Percentiles rank a stretch among this genome's conserved stretches.
phyloP scores from a whole-genome alignment of 2,888 invertebrate genomes.

The Eudemis profundana region DNA sequence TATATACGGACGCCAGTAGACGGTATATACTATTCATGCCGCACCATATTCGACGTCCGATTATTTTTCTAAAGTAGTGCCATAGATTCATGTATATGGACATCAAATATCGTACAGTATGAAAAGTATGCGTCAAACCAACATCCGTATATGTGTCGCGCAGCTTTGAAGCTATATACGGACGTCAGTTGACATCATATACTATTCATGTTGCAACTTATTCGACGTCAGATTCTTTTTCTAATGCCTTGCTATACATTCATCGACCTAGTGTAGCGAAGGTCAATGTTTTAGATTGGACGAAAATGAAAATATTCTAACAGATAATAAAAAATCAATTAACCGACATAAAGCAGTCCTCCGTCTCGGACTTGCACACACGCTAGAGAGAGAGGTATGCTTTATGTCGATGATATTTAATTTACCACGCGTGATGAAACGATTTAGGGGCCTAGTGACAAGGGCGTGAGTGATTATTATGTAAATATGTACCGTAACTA shows the following conservation, averaged over 20 bases:
- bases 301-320: no score
- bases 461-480: neutral
- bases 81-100: no score
- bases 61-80: neutral
- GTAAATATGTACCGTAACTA: neutral
- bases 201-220: slow-evolving; percentile 2
- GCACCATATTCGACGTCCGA: slow-evolving; percentile 15
- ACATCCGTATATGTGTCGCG: neutral
- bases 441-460: slow-evolving; percentile 3
- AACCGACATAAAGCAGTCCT: no score
- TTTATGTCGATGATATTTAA: neutral
- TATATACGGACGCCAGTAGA: neutral
- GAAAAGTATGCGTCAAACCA: no score
- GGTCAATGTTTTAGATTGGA: no score
- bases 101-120: no score
- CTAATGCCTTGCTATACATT: neutral
- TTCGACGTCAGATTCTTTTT: slow-evolving; percentile 14
- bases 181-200: slow-evolving; percentile 2
- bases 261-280: no score
- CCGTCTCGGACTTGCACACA: no score
- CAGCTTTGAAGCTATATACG: slow-evolving; percentile 9
- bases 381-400: no score
- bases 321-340: no score
- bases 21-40: slow-evolving; percentile 7
- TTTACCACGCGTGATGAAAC: slow-evolving; percentile 3